phyloP scores from a whole-genome alignment of 2,888 invertebrate species.

The Drosophila gaucha region DNA sequence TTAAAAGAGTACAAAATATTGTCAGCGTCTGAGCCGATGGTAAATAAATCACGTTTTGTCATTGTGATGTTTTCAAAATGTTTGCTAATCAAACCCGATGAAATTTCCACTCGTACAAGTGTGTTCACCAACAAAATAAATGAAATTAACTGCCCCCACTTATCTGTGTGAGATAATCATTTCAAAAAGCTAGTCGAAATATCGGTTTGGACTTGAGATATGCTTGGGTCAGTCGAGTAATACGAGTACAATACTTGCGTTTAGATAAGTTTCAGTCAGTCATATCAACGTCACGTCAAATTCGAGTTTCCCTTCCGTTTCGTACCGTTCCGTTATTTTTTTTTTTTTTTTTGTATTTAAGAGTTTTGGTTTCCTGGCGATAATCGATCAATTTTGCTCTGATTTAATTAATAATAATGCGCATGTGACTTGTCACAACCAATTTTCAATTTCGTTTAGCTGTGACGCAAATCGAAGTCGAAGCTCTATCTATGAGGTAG shows the following conservation, averaged over 20 bases:
- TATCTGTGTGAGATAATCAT: slow-evolving; percentile 69
- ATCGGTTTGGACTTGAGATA: slow-evolving; percentile 26
- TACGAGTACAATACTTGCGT: slow-evolving; percentile 22
- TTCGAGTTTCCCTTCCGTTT: slow-evolving; percentile 15
- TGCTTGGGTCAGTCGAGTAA: slow-evolving; percentile 43
- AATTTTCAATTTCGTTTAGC: slow-evolving; percentile 29
- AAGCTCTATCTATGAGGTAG: slow-evolving; percentile 51
- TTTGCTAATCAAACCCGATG: slow-evolving; percentile 56
- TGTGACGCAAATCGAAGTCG: slow-evolving; percentile 61
- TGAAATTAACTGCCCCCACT: slow-evolving; percentile 66
- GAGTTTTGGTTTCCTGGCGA: slow-evolving; percentile 20
- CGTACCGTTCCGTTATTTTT: slow-evolving; percentile 8
- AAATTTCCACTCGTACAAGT: slow-evolving; percentile 43
- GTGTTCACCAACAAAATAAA: slow-evolving; percentile 52
- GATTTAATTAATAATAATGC: slow-evolving; percentile 78
- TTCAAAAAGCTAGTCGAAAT: slow-evolving; percentile 45
- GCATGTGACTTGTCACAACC: slow-evolving; percentile 71
- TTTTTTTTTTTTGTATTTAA: background rate
- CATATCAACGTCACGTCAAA: slow-evolving; percentile 48
- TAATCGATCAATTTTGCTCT: slow-evolving; percentile 47
- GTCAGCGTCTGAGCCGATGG: slow-evolving; percentile 57
- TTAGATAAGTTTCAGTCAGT: slow-evolving; percentile 26
- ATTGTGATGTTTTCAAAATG: slow-evolving; percentile 75
- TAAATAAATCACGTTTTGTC: slow-evolving; percentile 72
- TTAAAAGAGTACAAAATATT: slow-evolving; percentile 71